Evolutionary conservation across 2,888 invertebrate species (phyloP).

Genomic region (Caenorhabditis sulstoni): DNA sequence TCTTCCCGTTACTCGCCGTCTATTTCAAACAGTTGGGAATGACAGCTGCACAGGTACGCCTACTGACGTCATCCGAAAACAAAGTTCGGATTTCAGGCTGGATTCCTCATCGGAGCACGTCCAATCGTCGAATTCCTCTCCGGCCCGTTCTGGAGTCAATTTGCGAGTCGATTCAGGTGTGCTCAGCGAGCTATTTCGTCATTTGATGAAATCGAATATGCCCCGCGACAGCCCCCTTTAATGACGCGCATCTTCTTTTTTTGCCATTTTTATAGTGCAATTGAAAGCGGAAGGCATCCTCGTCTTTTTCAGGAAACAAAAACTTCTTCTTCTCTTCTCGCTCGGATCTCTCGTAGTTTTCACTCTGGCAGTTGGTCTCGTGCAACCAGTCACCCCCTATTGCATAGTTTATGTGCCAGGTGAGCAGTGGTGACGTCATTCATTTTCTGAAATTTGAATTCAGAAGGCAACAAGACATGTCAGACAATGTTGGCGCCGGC

Average conservation of each 20-base stretch:
- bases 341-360: conserved; percentile 96
- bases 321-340: conserved; percentile 90
- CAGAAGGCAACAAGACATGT: conserved; percentile 63
- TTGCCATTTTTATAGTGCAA: neutral
- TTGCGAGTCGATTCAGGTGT: conserved; percentile 88
- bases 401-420: conserved; percentile 71
- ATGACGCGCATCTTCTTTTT: neutral
- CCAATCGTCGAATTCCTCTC: conserved; percentile 97
- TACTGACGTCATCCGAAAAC: neutral
- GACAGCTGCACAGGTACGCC: conserved; percentile 90
- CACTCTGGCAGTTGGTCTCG: conserved; percentile 94
- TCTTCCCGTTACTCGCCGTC: conserved; percentile 97
- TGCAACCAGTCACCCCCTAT: conserved; percentile 91
- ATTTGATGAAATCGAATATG: conserved; percentile 13
- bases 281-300: neutral
- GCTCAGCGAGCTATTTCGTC: conserved; percentile 19
- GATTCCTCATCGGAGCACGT: conserved; percentile 88
- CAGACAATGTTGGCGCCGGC: conserved; percentile 68
- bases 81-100: conserved; percentile 74
- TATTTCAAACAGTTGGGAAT: conserved; percentile 94
- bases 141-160: conserved; percentile 97
- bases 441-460: neutral
- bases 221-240: conserved; percentile 13
- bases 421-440: conserved; percentile 1
- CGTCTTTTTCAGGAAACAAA: conserved; percentile 77